Conservation (phyloP, 2,888 invertebrate genomes). For the Drosophila rubida region DNA sequence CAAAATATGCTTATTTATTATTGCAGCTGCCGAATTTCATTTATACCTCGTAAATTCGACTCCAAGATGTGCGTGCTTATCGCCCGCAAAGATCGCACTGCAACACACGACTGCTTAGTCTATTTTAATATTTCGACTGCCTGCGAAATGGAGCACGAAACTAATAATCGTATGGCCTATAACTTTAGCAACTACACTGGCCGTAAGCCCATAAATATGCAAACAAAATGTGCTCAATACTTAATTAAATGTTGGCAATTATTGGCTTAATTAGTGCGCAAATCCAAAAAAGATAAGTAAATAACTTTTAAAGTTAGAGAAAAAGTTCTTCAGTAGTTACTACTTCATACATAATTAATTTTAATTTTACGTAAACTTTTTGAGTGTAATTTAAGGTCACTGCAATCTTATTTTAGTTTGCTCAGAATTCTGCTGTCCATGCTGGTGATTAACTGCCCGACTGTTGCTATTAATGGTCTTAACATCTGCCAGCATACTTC, state of each 20-base stretch:
- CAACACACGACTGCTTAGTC: not conserved
- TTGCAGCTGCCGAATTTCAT: conserved; percentile 36
- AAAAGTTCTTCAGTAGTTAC: too few relatives aligned
- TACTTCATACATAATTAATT: too few relatives aligned
- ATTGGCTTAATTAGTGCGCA: too few relatives aligned
- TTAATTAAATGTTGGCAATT: too few relatives aligned
- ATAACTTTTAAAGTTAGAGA: too few relatives aligned
- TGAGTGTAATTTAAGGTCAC: too few relatives aligned
- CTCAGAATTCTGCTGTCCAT: not conserved
- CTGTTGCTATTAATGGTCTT: conserved; percentile 10
- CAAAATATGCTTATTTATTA: conserved; percentile 56
- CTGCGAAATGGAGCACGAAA: not conserved
- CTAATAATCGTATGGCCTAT: not conserved
- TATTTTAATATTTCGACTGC: not conserved
- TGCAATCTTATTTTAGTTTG: not conserved
- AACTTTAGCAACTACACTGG: too few relatives aligned
- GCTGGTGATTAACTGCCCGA: conserved; percentile 23
- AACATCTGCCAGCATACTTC: conserved; percentile 24
- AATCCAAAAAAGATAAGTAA: too few relatives aligned
- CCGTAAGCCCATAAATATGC: too few relatives aligned
- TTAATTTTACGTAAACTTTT: too few relatives aligned
- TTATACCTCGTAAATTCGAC: conserved; percentile 28
- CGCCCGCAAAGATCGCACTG: not conserved
- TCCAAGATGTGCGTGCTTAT: not conserved
- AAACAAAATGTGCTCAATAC: too few relatives aligned